These are phyloP conservation scores for Ascidia mentula DNA, from an alignment of 23 tunicate species.

Conservation along the genomic window DNA sequence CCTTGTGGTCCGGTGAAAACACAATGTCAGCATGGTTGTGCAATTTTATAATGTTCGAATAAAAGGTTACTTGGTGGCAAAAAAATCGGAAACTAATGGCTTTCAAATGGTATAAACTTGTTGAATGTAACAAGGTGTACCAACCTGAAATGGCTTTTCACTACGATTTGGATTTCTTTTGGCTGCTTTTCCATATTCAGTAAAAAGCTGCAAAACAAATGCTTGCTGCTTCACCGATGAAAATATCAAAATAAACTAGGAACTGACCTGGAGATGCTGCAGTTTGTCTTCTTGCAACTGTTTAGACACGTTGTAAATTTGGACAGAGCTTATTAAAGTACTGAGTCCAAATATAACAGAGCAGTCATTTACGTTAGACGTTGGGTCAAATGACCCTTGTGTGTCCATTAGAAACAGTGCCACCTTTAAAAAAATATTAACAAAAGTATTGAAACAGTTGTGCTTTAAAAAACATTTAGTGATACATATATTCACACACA, in stretches of 20 bases:
- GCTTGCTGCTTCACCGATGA: too few relatives aligned
- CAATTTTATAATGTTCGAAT: too few relatives aligned
- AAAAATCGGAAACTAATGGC: too few relatives aligned
- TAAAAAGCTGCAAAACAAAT: not conserved
- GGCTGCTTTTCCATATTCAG: not conserved
- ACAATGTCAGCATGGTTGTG: too few relatives aligned
- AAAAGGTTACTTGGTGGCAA: too few relatives aligned
- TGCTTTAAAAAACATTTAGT: too few relatives aligned
- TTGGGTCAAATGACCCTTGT: not conserved
- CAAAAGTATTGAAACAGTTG: too few relatives aligned
- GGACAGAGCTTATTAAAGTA: not conserved
- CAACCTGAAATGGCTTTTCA: not conserved
- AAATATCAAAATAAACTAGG: too few relatives aligned
- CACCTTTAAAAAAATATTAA: not conserved
- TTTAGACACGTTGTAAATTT: not conserved
- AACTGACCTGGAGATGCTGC: not conserved
- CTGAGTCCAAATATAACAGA: not conserved
- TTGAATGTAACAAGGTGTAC: not conserved
- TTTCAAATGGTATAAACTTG: not conserved
- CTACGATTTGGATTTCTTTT: not conserved
- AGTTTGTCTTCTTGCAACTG: not conserved
- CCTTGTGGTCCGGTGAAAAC: too few relatives aligned
- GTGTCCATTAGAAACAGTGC: not conserved
- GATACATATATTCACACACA: too few relatives aligned
- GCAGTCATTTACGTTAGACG: not conserved